Percentiles rank a stretch among this genome's conserved stretches.
Conservation (phyloP, 2,888 invertebrate genomes). For the Dugesia japonica region DNA sequence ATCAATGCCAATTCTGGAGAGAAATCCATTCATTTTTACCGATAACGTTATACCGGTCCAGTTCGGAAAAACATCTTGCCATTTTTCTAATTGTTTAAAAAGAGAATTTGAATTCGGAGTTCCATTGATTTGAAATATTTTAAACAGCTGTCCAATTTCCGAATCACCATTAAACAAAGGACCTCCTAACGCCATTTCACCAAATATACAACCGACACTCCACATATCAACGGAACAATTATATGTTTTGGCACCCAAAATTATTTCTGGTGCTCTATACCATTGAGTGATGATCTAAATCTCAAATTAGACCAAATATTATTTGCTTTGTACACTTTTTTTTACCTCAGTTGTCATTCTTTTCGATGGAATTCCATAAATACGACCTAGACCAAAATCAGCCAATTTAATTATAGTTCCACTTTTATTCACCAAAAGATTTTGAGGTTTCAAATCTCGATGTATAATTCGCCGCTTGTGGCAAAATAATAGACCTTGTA, state of each 20-base stretch:
- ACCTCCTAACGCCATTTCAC: conserved; percentile 66
- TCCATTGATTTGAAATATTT: conserved; percentile 78
- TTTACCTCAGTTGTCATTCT: background rate
- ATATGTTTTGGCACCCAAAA: conserved; percentile 71
- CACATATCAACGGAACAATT: conserved; percentile 90
- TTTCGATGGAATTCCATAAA: background rate
- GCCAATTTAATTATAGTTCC: conserved; percentile 7
- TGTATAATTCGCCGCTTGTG: background rate
- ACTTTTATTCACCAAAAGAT: background rate
- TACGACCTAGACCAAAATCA: background rate
- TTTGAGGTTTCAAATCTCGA: conserved; percentile 12
- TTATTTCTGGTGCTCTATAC: conserved; percentile 90
- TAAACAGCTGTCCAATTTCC: conserved; percentile 89
- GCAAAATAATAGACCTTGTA: background rate
- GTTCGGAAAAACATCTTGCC: background rate
- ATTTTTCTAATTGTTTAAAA: background rate
- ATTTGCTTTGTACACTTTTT: no score
- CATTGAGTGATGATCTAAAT: conserved; percentile 75
- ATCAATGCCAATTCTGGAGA: background rate
- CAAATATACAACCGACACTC: conserved; percentile 91
- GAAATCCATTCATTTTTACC: background rate
- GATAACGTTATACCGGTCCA: background rate
- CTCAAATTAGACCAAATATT: no score
- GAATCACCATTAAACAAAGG: conserved; percentile 91
- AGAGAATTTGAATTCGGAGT: conserved; percentile 59